Base-by-base conservation (phyloP, 2,113 vertebrate species). In the Chinchilla lanigera region DNA sequence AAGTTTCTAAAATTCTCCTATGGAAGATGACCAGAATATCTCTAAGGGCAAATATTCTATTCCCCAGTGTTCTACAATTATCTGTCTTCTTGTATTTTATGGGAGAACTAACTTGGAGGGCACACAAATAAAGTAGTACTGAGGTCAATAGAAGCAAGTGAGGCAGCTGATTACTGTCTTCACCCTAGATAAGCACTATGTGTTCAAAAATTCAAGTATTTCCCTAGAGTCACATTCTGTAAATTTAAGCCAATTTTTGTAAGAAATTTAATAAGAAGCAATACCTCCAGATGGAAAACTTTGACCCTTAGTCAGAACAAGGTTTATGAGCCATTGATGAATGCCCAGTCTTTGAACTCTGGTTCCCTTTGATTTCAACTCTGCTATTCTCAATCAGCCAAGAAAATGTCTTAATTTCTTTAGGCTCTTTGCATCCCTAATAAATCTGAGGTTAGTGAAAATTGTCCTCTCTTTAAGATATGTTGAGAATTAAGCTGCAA, bases 241-340 rank as follows among this genome's bases (percentile, higher is more conserved):
- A 86, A 86, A 83, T 60, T 95, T 88, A 89, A 83, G 47, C 89
- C 65, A 86, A 35, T 92, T 97, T 97, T 94, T 95, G 47, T 71
- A 94, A 92, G 69, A 82, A 60, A 63, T 78, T 92, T 93, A 95
- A 89, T 7, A 95, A 92, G 61, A 81, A 87, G 14, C 8, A 14
- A 30, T 81, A 92, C 44, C 69, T n/a, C 50, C 35, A 88, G 52
- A 71, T 67, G 56, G 71, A 78, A 94, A 93, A 86, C 33, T 24
- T 58, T 90, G 75, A 94, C 80, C 35, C 89, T 87, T 52, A 81
- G 35, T 93, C 67, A 93, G 65, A 28, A 73, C 16, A 77, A 60
- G 28, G 17, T 89, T 85, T 93, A 54, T 47, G 58, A 54, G 12
- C 17, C 75, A 22, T 82, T 80, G 22, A 58, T 96, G 89, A 93